phyloP scores from a whole-genome alignment of 2,888 invertebrate species.

The Hypomecis atomaria region DNA sequence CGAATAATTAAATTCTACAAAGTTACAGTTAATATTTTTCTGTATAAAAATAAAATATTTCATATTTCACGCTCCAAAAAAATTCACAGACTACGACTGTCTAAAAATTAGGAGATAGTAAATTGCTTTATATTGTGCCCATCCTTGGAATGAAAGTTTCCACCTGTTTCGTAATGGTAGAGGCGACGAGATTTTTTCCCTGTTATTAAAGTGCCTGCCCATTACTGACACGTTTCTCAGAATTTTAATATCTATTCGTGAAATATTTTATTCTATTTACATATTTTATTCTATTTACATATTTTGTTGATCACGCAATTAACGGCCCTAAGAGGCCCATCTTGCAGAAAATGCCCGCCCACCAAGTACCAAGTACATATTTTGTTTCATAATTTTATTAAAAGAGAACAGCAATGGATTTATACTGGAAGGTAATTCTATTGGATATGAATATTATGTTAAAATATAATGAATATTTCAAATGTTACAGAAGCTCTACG shows the following conservation, averaged over 20 bases:
- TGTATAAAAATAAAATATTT: neutral
- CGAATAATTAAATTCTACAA: too few species aligned
- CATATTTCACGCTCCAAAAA: neutral
- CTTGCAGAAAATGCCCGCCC: too few species aligned
- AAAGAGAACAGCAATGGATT: neutral
- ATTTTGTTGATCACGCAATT: neutral
- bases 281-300: neutral
- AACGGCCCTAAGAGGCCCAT: too few species aligned
- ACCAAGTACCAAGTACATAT: too few species aligned
- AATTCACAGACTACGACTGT: neutral
- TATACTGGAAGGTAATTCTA: neutral
- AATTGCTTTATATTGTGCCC: constrained; percentile 9
- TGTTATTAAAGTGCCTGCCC: constrained; percentile 9
- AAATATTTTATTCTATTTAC: constrained; percentile 8
- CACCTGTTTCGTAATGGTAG: constrained; percentile 8
- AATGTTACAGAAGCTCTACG: too few species aligned
- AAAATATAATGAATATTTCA: too few species aligned
- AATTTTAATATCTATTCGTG: neutral
- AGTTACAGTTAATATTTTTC: too few species aligned
- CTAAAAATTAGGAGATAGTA: neutral
- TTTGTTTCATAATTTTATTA: neutral
- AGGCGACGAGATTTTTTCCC: constrained; percentile 1
- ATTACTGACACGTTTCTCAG: neutral
- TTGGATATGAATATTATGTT: too few species aligned
- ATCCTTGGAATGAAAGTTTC: constrained; percentile 3